Percentiles rank a stretch among this genome's conserved stretches.
Conservation (phyloP, 2,113 vertebrate species). For the Mystacornis crossleyi region DNA sequence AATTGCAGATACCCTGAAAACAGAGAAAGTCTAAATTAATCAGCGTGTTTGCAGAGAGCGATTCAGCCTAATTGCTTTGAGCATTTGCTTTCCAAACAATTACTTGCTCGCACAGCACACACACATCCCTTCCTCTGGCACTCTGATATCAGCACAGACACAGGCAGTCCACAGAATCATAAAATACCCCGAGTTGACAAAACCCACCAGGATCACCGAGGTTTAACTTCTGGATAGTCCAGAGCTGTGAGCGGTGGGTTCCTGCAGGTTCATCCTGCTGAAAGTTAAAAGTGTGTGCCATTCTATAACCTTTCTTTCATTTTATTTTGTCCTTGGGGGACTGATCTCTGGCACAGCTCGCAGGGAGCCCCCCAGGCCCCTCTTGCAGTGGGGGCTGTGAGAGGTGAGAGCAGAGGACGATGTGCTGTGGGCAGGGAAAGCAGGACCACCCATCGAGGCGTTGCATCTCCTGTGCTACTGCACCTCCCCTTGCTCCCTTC, state of each 20-base stretch:
- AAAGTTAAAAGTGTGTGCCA: fast-evolving
- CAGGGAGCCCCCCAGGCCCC: not conserved
- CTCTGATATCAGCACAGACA: fast-evolving
- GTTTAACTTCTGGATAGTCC: not conserved
- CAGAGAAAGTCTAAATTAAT: conserved; percentile 37
- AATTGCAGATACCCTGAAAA: conserved; percentile 57
- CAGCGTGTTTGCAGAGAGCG: not conserved
- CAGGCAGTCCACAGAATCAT: not conserved
- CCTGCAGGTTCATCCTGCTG: not conserved
- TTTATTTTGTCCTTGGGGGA: not conserved
- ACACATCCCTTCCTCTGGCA: not conserved
- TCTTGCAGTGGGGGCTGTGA: not conserved
- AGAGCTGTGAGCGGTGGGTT: not conserved
- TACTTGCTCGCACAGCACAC: conserved; percentile 3
- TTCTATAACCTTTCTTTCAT: not conserved
- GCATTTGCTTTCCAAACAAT: conserved; percentile 44
- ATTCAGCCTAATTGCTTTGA: conserved; percentile 54
- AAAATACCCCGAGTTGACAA: not conserved
- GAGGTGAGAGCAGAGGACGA: not conserved
- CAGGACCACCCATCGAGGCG: not conserved
- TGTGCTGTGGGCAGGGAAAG: not conserved
- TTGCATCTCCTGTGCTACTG: not conserved
- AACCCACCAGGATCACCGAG: not conserved
- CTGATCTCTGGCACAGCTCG: not conserved
- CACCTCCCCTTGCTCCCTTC: not conserved